Evolutionary conservation across 2,113 vertebrate species (phyloP), one percentile per base, ranked within the genome.

Genomic region (Bostrychus sinensis): DNA sequence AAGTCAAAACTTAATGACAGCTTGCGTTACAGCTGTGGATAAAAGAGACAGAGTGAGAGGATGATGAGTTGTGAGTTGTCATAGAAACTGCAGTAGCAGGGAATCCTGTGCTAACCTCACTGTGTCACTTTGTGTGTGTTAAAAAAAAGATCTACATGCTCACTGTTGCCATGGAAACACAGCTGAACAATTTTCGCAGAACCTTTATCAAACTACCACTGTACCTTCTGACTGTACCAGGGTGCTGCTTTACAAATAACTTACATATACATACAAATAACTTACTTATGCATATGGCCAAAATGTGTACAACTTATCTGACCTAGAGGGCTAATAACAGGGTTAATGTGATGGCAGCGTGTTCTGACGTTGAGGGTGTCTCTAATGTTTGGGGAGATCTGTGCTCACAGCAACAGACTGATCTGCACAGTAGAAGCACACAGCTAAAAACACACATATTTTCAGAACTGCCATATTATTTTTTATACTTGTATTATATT

Each of bases 71-170:
- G 73, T 67, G 76, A 71, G 88, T 89, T 88, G 88, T 81, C 88
- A 89, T 88, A 75, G 88, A 83, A 89, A 89, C 88, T 86, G 77
- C 82, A 82, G 83, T 84, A 79, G 80, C 78, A 86, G 88, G 86
- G 88, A 89, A 88, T 89, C 88, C 88, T 88, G 82, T 83, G 77
- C 84, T 85, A 88, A 88, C 78, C 84, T 85, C 86, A 48, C 76
- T 71, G 62, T 84, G 83, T 86, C 80, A 86, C 68, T 70, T 1
- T 56, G 53, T 55, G 68, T 72, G 69, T 63, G 74, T 81, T 62
- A 71, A 74, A 86, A 86, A 83, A 88, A 80, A 64, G 83, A 75
- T 81, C 85, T 84, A 82, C 82, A 80, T 82, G 72, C 64, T 67
- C 67, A 0, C 78, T 82, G 88, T 89, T 89, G 79, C 88, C 14